These are phyloP conservation scores for Xenopus laevis DNA, from an alignment of 2,113 vertebrate species.

Conservation along the genomic window DNA sequence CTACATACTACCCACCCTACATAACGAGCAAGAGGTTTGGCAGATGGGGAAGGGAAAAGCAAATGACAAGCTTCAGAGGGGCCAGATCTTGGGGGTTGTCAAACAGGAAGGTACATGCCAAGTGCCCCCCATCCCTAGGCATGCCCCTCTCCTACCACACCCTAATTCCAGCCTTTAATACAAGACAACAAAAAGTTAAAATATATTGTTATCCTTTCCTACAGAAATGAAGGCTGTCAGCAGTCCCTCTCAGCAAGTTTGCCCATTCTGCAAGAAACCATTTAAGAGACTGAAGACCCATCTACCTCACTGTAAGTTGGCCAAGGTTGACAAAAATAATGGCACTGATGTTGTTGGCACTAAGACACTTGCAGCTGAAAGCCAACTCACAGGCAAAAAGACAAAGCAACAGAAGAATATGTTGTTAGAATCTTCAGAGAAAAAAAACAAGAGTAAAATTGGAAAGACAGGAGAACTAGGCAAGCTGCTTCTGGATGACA, in stretches of 20 bases:
- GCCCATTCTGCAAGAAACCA: conserved; percentile 75
- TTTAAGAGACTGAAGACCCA: conserved; percentile 84
- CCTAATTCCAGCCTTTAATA: no score
- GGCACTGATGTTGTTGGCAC: no score
- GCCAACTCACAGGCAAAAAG: conserved; percentile 1
- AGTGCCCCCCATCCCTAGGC: no score
- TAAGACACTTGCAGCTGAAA: background rate
- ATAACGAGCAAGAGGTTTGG: no score
- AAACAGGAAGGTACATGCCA: no score
- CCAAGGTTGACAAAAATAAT: conserved; percentile 39
- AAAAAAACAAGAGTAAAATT: background rate
- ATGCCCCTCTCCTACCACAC: no score
- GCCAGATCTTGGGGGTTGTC: no score
- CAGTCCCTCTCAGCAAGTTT: conserved; percentile 50
- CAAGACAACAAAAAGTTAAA: no score
- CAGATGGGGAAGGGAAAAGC: no score
- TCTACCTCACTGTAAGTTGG: conserved; percentile 78
- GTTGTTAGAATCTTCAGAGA: background rate
- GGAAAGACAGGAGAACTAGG: background rate
- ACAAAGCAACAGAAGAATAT: background rate
- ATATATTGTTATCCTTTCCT: background rate
- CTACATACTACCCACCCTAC: no score
- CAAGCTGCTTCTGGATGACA: background rate
- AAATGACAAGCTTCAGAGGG: no score
- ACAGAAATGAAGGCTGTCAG: conserved; percentile 15